A percentile compares a stretch with the other conserved stretches of the same genome.
These are phyloP conservation scores for Drosophila busckii DNA, from an alignment of 1,140 invertebrate genomes.

Conservation along the genomic window DNA sequence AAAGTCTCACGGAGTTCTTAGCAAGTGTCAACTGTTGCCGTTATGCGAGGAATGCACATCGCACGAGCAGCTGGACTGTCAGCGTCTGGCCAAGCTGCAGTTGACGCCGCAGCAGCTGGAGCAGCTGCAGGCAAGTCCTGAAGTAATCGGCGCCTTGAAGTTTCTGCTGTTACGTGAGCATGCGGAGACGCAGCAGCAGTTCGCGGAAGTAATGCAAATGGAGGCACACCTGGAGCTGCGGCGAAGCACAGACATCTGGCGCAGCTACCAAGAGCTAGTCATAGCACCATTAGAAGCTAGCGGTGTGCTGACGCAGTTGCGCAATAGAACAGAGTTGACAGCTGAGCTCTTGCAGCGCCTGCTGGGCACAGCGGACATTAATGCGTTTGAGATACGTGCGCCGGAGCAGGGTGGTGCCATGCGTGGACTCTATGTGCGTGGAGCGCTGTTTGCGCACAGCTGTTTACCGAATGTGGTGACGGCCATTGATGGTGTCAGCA, in stretches of 20 bases:
- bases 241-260: constrained; percentile 81
- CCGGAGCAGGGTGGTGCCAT: constrained; percentile 79
- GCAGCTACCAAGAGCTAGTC: constrained; percentile 81
- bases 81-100: constrained; percentile 27
- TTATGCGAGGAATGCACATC: constrained; percentile 83
- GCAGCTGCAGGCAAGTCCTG: constrained; percentile 33
- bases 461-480: constrained; percentile 84
- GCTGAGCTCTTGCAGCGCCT: constrained; percentile 82
- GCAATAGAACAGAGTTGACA: constrained; percentile 54
- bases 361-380: constrained; percentile 84
- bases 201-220: constrained; percentile 82
- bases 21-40: constrained; percentile 84
- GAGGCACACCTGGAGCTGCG: constrained; percentile 82
- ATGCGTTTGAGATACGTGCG: constrained; percentile 84
- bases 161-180: constrained; percentile 81
- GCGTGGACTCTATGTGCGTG: constrained; percentile 83
- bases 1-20: constrained; percentile 14
- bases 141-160: constrained; percentile 40
- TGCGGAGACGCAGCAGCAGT: constrained; percentile 81
- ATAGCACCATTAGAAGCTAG: constrained; percentile 71
- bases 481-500: constrained; percentile 82
- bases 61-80: constrained; percentile 75
- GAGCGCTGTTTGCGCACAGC: constrained; percentile 84
- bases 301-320: constrained; percentile 54
- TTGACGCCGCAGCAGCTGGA: constrained; percentile 30